Evolutionary conservation across 2,888 invertebrate genomes (phyloP), one percentile per base, ranked within the genome.

Genomic region (Watsonalla cultraria): DNA sequence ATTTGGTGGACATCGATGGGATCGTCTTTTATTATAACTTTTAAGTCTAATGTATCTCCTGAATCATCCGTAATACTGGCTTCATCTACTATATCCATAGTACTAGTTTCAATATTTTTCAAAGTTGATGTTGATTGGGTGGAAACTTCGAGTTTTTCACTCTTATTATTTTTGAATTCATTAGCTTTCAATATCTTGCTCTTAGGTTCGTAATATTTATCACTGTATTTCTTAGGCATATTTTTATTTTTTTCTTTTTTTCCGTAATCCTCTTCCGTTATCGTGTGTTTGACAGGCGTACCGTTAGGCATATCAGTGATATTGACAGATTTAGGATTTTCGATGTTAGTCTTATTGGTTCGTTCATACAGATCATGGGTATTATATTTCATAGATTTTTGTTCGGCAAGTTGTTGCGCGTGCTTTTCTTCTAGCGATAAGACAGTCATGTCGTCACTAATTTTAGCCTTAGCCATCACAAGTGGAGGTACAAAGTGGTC

Each of bases 401-500:
- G 76, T 66, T 84, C 84, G 54, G 84, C 82, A 42, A 86, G 59
- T 66, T 87, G 84, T 72, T 92, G 86, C 24, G 86, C 84, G 72
- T 88, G 80, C 77, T 91, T 84, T 80, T 89, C 86, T 80, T 90
- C 76, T 67, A 91, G 70, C 5, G 91, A 90, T 58, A 91, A 71
- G 48, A 90, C 89, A 35, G 82, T 90, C 91, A 91, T 90, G 53
- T 91, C 91, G 57, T 91, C 84, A 60, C 86, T 86, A 34, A 90
- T 76, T 75, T 84, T 91, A 51, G 91, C 85, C 62, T 90, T 91
- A 34, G 91, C 91, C 88, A 91, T 91, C 4, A 91, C 91, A 35
- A 91, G 64, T 5, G 91, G 91, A 5, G 91, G 91, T 34, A 91
- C 81, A 64, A 91, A 91, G 62, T 91, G 91, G 62, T 91, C 91